Base-by-base conservation (phyloP, 2,113 vertebrate species). In the Cathartes aura region DNA sequence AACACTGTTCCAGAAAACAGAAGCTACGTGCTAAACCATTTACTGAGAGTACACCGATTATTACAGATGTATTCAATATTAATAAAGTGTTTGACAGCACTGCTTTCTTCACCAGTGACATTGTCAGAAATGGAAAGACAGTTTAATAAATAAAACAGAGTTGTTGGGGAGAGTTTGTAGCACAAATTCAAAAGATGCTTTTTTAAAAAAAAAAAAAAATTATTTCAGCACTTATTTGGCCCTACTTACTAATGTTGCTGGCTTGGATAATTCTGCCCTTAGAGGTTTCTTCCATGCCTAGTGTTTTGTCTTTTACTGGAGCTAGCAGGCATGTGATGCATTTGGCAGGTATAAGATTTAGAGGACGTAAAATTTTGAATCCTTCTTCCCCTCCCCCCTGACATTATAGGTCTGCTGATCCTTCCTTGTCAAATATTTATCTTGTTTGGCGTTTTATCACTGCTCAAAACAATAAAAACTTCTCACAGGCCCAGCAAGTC, bases 391-490 rank as follows among this genome's bases (percentile, higher is more conserved):
- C 22, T 43, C 21, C 23, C 9, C 2, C 4, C 23, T 34, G 91
- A 12, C 12, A 70, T 47, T 68, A 5, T 45, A 91, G 21, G 27
- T 89, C 62, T 94, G 64, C 22, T 85, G 17, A 59, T 73, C 32
- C 66, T 82, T 95, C 53, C 34, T 72, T 92, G 62, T 59, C 47
- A 95, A 81, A 47, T 18, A 66, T 18, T 56, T 78, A 8, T 73
- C 38, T 83, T 86, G 27, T 89, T 80, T 89, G 83, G 62, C n/a
- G 34, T 72, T 80, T 88, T 63, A 78, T 81, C 85, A 92, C 68
- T 60, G 66, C 22, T 66, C 74, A 74, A 94, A 95, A 97, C 78
- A 96, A n/a, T 30, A 82, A 82, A 40, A 63, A 45, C 45, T 74
- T 80, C 40, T 66, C 40, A 79, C 24, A 75, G 89, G 48, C 12